phyloP scores from a whole-genome alignment of 2,888 invertebrate species.

The Trachelus iudaicus region DNA sequence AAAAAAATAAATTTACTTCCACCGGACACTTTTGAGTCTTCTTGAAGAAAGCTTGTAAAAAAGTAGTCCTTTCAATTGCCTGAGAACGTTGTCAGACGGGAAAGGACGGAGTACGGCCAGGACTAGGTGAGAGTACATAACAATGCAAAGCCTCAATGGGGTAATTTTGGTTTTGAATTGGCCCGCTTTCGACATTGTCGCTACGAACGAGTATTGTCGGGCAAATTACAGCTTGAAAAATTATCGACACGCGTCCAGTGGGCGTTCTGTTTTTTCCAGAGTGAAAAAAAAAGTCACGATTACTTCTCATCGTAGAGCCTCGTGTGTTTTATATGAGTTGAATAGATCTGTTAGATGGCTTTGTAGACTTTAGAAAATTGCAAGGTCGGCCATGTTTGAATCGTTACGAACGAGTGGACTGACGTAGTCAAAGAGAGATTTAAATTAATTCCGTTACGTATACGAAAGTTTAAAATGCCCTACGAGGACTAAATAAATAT shows the following conservation, averaged over 20 bases:
- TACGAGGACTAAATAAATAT: background rate
- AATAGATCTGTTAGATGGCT: background rate
- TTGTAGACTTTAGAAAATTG: background rate
- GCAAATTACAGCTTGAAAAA: conserved; percentile 47
- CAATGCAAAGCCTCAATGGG: conserved; percentile 42
- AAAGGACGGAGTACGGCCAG: background rate
- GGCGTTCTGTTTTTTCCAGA: conserved; percentile 51
- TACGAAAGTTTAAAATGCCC: background rate
- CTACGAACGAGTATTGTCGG: conserved; percentile 34
- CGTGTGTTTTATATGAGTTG: background rate
- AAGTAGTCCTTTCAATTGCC: background rate
- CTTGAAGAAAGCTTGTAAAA: background rate
- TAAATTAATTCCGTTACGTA: background rate
- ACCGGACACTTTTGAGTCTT: background rate
- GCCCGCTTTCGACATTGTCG: conserved; percentile 49
- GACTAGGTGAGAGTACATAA: background rate
- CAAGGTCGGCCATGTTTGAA: background rate
- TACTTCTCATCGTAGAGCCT: background rate
- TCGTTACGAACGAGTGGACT: background rate
- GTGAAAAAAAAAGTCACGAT: background rate
- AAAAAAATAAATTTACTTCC: background rate
- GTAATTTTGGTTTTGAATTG: conserved; percentile 58
- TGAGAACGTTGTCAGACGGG: conserved; percentile 19
- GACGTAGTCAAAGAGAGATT: background rate
- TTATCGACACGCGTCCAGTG: conserved; percentile 46